Evolutionary conservation across 2,888 invertebrate genomes (phyloP).

Genomic region (Lumbricus terrestris): DNA sequence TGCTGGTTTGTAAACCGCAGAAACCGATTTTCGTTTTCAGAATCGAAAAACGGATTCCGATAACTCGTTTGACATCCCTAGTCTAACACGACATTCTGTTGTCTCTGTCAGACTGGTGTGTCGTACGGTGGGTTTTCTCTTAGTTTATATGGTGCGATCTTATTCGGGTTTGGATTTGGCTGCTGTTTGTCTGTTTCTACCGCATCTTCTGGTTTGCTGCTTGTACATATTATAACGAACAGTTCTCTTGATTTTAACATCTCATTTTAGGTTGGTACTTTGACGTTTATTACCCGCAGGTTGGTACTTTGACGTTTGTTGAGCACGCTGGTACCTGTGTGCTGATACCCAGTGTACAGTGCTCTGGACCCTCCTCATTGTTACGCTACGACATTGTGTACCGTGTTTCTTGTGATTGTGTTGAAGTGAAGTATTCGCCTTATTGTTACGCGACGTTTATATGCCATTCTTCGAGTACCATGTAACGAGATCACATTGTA

Average conservation of each 20-base stretch:
- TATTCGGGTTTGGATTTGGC: not conserved
- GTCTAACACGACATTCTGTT: not conserved
- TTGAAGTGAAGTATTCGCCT: not conserved
- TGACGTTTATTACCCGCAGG: not conserved
- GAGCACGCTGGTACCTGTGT: not conserved
- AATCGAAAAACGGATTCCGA: too few species aligned
- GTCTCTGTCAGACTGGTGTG: not conserved
- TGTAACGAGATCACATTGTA: not conserved
- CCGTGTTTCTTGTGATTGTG: not conserved
- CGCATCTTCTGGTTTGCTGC: not conserved
- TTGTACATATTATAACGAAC: not conserved
- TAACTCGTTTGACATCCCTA: too few species aligned
- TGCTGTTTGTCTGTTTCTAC: too few species aligned
- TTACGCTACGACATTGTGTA: not conserved
- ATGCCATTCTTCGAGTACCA: not conserved
- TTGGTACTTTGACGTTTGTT: not conserved
- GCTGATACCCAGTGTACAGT: not conserved
- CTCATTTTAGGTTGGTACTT: not conserved
- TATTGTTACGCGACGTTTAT: not conserved
- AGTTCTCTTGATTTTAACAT: not conserved
- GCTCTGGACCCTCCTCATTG: not conserved
- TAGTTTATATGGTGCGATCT: not conserved
- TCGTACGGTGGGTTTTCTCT: not conserved
- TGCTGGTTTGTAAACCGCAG: too few species aligned
- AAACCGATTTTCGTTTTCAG: too few species aligned